These are phyloP conservation scores for Proterorhinus semilunaris DNA, from an alignment of 2,113 vertebrate genomes.

Conservation along the genomic window DNA sequence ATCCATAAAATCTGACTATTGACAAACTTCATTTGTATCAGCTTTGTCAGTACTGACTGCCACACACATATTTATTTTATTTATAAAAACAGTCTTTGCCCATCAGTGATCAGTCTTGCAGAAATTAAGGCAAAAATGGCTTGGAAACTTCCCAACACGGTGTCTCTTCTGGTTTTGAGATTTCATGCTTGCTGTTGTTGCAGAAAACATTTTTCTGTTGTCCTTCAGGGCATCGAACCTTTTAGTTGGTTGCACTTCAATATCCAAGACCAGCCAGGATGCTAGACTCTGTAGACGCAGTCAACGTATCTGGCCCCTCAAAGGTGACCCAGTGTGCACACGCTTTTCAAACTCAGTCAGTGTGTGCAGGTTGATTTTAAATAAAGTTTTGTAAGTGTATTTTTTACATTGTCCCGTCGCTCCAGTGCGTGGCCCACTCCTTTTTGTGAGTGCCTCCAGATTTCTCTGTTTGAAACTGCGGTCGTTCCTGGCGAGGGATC, in stretches of 20 bases:
- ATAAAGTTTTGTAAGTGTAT: conserved; percentile 41
- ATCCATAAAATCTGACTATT: conserved; percentile 12
- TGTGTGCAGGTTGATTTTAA: conserved; percentile 42
- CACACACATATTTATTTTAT: conserved; percentile 24
- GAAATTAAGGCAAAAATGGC: conserved; percentile 58
- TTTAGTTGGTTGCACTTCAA: conserved; percentile 17
- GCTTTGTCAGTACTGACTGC: conserved; percentile 26
- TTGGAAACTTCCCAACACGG: conserved; percentile 40
- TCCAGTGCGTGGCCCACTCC: conserved; percentile 84
- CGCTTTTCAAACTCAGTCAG: conserved; percentile 33
- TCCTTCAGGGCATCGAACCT: conserved; percentile 33
- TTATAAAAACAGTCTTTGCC: conserved; percentile 41
- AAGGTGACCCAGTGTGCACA: conserved; percentile 42
- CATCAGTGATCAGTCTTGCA: conserved; percentile 43
- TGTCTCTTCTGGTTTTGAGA: conserved; percentile 22
- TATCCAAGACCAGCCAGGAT: conserved; percentile 33
- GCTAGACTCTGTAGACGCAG: conserved; percentile 27
- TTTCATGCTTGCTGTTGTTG: conserved; percentile 7
- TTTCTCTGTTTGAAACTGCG: conserved; percentile 84
- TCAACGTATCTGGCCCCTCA: conserved; percentile 29
- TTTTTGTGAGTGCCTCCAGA: conserved; percentile 81
- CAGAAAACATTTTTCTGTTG: conserved; percentile 24
- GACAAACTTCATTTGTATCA: conserved; percentile 12
- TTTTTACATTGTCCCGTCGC: conserved; percentile 71
- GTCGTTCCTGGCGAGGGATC: conserved; percentile 86